These are phyloP conservation scores for Gymnocephalus cernua DNA, from an alignment of 2,113 vertebrate genomes.

Conservation along the genomic window DNA sequence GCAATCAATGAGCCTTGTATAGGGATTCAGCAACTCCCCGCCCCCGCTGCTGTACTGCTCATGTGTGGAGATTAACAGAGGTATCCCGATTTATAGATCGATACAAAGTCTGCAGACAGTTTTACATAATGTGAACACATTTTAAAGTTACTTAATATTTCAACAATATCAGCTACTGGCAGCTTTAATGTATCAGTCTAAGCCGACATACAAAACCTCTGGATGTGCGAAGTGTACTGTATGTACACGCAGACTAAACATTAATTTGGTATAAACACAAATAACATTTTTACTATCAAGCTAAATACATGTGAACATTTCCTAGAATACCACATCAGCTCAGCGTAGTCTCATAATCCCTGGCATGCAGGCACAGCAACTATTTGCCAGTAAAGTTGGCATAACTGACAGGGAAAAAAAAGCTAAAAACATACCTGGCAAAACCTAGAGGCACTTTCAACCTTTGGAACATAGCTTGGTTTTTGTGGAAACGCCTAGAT, in stretches of 20 bases:
- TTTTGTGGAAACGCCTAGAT: conserved; percentile 17
- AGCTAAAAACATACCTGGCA: conserved; percentile 68
- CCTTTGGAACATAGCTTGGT: conserved; percentile 66
- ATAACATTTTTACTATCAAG: not conserved
- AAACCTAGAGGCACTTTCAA: conserved; percentile 70
- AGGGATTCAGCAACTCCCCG: no score
- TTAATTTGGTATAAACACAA: not conserved
- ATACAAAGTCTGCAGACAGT: not conserved
- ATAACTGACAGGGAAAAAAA: not conserved
- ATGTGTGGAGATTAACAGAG: no score
- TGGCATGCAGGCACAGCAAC: not conserved
- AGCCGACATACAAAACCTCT: not conserved
- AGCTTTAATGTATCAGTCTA: not conserved
- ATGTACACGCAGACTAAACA: not conserved
- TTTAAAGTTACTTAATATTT: not conserved
- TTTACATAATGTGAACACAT: not conserved
- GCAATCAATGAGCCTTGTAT: no score
- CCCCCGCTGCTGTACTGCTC: no score
- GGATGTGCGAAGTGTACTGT: not conserved
- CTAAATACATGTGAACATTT: not conserved
- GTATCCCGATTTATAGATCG: no score
- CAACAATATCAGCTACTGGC: no score
- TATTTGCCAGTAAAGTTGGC: not conserved
- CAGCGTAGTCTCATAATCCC: not conserved
- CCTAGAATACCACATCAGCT: not conserved